Evolutionary conservation across 2,113 vertebrate species (phyloP).

Genomic region (Dipodomys ordii): DNA sequence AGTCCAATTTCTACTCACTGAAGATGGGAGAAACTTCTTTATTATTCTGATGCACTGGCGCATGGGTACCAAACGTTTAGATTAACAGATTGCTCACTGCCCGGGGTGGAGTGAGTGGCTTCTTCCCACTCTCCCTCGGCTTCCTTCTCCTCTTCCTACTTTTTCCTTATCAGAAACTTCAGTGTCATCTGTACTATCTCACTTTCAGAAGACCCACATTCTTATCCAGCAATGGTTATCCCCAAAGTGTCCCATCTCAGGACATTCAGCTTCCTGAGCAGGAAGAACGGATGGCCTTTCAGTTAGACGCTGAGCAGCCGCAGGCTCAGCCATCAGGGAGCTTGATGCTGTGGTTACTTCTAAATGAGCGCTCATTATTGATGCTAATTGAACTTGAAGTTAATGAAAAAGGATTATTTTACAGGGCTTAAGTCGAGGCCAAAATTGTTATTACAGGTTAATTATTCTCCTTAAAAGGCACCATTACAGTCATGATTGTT

Average conservation of each 20-base stretch:
- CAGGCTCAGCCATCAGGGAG: conserved; percentile 54
- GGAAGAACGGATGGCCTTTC: background rate
- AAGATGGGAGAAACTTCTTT: background rate
- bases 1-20: background rate
- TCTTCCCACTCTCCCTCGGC: no score
- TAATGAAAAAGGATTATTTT: conserved; percentile 89
- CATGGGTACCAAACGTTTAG: background rate
- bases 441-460: conserved; percentile 88
- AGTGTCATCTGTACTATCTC: background rate
- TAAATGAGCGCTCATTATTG: conserved; percentile 84
- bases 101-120: background rate
- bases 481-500: conserved; percentile 84
- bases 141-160: background rate
- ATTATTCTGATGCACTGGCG: background rate
- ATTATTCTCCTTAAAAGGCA: conserved; percentile 87
- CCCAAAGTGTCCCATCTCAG: background rate
- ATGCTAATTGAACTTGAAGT: conserved; percentile 89
- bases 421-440: conserved; percentile 84
- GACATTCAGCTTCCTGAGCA: background rate
- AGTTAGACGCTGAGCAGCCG: background rate
- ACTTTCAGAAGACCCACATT: background rate
- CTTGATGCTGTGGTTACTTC: conserved; percentile 75
- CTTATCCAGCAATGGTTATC: background rate
- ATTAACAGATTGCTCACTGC: background rate
- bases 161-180: background rate